Evolutionary conservation across 2,888 invertebrate genomes (phyloP).

Genomic region (Andrena hattorfiana): DNA sequence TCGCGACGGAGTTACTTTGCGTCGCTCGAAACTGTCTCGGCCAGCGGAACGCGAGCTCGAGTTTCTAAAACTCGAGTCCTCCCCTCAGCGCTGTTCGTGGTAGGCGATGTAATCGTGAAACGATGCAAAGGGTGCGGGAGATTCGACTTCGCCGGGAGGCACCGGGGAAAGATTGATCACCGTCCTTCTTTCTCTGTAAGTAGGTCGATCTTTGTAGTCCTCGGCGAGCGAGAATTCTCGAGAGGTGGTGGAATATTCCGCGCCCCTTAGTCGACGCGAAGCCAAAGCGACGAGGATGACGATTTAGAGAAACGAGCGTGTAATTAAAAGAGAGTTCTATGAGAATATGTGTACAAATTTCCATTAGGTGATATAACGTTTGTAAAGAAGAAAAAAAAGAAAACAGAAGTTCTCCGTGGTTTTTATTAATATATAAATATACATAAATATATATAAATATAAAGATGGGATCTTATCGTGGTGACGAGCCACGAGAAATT

Average conservation of each 20-base stretch:
- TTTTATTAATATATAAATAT: constrained; percentile 79
- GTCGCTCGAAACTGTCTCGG: background rate
- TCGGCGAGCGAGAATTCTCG: background rate
- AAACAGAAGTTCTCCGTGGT: constrained; percentile 73
- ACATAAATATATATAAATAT: constrained; percentile 61
- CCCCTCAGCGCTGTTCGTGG: background rate
- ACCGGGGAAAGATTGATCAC: constrained; percentile 1
- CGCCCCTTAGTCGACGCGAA: constrained; percentile 34
- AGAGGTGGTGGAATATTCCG: constrained; percentile 4
- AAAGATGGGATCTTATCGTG: constrained; percentile 54
- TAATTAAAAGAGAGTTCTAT: constrained; percentile 70
- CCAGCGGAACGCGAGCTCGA: background rate
- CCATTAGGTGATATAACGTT: constrained; percentile 77
- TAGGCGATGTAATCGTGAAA: constrained; percentile 41
- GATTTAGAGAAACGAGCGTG: constrained; percentile 60
- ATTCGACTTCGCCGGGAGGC: background rate
- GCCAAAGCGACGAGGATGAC: constrained; percentile 48
- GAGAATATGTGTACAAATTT: constrained; percentile 83
- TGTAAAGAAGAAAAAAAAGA: constrained; percentile 75
- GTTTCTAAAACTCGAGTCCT: constrained; percentile 35
- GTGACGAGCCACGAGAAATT: constrained; percentile 37
- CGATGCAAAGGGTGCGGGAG: constrained; percentile 4
- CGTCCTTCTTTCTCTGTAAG: background rate
- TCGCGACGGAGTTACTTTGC: constrained; percentile 42
- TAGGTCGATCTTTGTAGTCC: constrained; percentile 25